Evolutionary conservation across 2,797 vertebrate species (phyloP).

Genomic region (Champsocephalus gunnari): DNA sequence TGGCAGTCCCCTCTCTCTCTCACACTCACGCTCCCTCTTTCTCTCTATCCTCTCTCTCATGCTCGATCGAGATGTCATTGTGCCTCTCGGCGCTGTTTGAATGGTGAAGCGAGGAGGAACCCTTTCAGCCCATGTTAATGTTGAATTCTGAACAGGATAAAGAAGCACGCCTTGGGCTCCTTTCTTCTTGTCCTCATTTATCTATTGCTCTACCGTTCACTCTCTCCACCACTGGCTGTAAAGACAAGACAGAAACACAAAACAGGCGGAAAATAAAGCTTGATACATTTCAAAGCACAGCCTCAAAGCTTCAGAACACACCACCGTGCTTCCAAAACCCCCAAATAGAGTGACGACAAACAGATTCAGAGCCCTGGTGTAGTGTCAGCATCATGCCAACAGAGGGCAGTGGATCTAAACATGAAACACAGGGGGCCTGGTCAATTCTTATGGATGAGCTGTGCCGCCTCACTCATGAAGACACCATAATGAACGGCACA

Average conservation of each 20-base stretch:
- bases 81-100: constrained; percentile 70
- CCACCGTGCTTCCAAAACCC: constrained; percentile 33
- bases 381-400: constrained; percentile 40
- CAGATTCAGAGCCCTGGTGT: constrained; percentile 27
- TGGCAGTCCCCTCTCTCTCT: constrained; percentile 58
- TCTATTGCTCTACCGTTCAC: constrained; percentile 48
- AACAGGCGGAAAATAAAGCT: constrained; percentile 55
- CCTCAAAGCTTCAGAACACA: constrained; percentile 47
- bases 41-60: constrained; percentile 18
- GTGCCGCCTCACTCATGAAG: not conserved
- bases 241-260: constrained; percentile 48
- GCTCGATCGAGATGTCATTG: constrained; percentile 60
- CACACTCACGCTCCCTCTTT: constrained; percentile 12
- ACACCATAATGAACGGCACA: not conserved
- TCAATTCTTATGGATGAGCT: constrained; percentile 3
- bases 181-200: constrained; percentile 70
- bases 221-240: constrained; percentile 45
- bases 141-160: constrained; percentile 70
- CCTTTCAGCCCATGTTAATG: constrained; percentile 81
- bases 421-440: not conserved
- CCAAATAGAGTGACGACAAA: constrained; percentile 10
- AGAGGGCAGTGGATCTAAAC: constrained; percentile 65
- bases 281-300: constrained; percentile 61
- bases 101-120: constrained; percentile 69
- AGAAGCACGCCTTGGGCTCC: constrained; percentile 61